A percentile compares a stretch with the other conserved stretches of the same genome.
Conservation (phyloP, 2,113 vertebrate species). For the Syrrhaptes paradoxus region DNA sequence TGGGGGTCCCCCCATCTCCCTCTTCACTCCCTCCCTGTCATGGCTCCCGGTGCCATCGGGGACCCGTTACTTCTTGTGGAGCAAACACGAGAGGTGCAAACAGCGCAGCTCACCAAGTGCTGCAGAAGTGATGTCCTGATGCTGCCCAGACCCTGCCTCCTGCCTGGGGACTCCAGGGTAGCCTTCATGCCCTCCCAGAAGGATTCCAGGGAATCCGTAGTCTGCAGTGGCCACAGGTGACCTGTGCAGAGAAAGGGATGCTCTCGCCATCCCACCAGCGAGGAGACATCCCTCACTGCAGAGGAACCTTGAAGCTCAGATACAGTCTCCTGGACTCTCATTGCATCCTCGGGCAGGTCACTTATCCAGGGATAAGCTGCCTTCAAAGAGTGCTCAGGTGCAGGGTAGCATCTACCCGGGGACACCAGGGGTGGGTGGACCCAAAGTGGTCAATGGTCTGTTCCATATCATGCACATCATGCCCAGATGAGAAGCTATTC, state of each 20-base stretch:
- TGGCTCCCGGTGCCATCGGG: fast-evolving
- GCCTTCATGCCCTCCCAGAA: fast-evolving
- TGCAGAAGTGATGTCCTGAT: neutral
- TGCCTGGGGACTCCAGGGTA: fast-evolving
- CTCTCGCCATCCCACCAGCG: neutral
- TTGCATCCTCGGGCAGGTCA: neutral
- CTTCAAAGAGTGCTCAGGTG: neutral
- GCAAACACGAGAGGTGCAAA: neutral
- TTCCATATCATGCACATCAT: too few species aligned
- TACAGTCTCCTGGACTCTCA: neutral
- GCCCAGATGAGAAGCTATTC: too few species aligned
- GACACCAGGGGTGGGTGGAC: too few species aligned
- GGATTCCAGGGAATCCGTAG: neutral
- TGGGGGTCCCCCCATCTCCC: too few species aligned
- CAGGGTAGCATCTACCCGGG: fast-evolving
- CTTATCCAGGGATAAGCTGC: neutral
- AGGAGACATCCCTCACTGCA: neutral
- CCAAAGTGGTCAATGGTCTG: too few species aligned
- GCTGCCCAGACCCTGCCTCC: neutral
- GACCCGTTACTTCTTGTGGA: fast-evolving
- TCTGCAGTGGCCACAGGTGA: too few species aligned
- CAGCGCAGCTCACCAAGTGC: fast-evolving
- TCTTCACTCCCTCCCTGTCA: neutral
- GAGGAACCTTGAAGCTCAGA: neutral
- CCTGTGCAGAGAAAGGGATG: neutral